These are phyloP conservation scores for Drosophila teissieri DNA, from an alignment of 1,140 invertebrate genomes.

Conservation along the genomic window DNA sequence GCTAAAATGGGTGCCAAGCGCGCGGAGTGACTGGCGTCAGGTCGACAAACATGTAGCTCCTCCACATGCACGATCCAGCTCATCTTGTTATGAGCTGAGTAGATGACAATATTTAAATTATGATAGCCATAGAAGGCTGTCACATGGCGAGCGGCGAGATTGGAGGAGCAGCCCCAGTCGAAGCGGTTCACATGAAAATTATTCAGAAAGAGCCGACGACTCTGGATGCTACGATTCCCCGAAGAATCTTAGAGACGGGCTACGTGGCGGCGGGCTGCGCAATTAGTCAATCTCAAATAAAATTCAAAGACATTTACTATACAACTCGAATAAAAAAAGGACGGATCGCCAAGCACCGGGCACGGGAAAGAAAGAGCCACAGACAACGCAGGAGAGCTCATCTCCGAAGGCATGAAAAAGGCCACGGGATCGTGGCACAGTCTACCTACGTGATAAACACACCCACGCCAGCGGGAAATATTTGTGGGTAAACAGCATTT, in stretches of 20 bases:
- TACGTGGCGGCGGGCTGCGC: slow-evolving; percentile 64
- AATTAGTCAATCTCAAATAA: slow-evolving; percentile 74
- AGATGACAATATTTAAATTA: slow-evolving; percentile 82
- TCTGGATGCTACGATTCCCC: slow-evolving; percentile 4
- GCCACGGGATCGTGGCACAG: slow-evolving; percentile 76
- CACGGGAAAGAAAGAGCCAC: slow-evolving; percentile 16
- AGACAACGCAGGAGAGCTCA: slow-evolving; percentile 16
- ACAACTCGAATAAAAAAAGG: slow-evolving; percentile 74
- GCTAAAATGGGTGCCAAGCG: slow-evolving; percentile 19
- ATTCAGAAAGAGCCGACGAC: slow-evolving; percentile 24
- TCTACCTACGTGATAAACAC: slow-evolving; percentile 72
- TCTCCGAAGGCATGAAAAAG: slow-evolving; percentile 69
- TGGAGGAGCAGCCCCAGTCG: slow-evolving; percentile 30
- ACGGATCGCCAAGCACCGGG: slow-evolving; percentile 32
- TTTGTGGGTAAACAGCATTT: slow-evolving; percentile 61
- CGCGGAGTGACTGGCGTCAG: slow-evolving; percentile 68
- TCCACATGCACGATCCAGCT: slow-evolving; percentile 2
- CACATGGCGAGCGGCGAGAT: slow-evolving; percentile 23
- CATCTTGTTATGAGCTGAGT: slow-evolving; percentile 35
- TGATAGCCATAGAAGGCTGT: slow-evolving; percentile 65
- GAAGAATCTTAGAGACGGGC: neutral
- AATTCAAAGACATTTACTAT: too few species aligned
- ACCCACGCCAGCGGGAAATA: slow-evolving; percentile 23
- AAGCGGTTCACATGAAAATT: slow-evolving; percentile 50
- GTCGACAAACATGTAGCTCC: slow-evolving; percentile 51